Conservation (phyloP, 2,113 vertebrate species). For the Micronisus gabar region DNA sequence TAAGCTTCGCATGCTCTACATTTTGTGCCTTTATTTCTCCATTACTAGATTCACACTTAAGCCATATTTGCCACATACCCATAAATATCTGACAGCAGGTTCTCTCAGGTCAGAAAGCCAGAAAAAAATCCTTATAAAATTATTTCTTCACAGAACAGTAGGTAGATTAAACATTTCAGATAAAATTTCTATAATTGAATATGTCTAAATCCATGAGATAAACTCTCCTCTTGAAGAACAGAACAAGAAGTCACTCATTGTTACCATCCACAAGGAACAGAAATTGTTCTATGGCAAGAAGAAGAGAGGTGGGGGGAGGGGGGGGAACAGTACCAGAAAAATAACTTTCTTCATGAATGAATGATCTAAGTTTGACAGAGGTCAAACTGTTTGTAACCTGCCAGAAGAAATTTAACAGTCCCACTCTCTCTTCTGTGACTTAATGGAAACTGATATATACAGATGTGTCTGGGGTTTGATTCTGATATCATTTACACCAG, state of each 20-base stretch:
- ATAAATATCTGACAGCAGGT: background rate
- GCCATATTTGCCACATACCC: background rate
- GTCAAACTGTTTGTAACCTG: background rate
- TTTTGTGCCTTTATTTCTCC: background rate
- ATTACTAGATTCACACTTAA: background rate
- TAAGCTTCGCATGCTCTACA: background rate
- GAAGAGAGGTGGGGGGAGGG: too few relatives aligned
- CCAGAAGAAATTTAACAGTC: background rate
- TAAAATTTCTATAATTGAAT: background rate
- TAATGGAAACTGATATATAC: background rate
- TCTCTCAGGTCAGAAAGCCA: background rate
- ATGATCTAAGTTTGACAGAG: background rate
- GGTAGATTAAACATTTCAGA: background rate
- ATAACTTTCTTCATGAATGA: background rate
- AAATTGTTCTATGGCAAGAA: background rate
- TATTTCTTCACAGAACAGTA: background rate
- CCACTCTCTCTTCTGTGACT: background rate
- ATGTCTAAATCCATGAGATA: background rate
- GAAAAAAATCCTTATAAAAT: background rate
- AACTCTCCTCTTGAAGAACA: background rate
- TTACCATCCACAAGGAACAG: background rate
- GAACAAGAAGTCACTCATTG: background rate
- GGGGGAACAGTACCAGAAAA: rapidly evolving
- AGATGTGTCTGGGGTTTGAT: background rate
- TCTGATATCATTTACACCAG: background rate